Evolutionary conservation across 2,797 vertebrate genomes (phyloP).

Genomic region (Sylvilagus floridanus): DNA sequence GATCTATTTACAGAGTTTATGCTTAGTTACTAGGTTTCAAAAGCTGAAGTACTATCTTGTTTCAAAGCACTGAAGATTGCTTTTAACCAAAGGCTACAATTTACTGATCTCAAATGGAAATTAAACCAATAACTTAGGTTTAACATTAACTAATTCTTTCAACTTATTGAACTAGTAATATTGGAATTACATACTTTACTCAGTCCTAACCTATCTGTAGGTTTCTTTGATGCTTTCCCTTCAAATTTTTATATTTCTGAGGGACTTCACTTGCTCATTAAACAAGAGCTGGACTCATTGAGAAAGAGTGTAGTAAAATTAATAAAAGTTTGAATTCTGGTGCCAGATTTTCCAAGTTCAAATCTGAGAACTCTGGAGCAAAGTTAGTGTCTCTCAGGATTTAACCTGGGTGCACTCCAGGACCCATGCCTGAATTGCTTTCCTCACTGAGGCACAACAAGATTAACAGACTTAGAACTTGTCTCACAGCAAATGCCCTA

Average conservation of each 20-base stretch:
- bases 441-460: not conserved
- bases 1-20: not conserved
- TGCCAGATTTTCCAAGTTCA: not conserved
- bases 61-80: not conserved
- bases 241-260: not conserved
- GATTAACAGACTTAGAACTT: not conserved
- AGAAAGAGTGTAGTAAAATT: not conserved
- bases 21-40: not conserved
- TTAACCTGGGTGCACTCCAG: no score
- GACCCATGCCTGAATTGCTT: not conserved
- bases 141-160: not conserved
- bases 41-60: not conserved
- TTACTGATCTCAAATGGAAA: not conserved
- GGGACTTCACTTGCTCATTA: not conserved
- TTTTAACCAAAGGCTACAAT: not conserved
- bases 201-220: not conserved
- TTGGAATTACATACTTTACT: not conserved
- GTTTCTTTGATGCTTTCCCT: not conserved
- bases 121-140: not conserved
- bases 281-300: not conserved
- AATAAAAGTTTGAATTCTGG: not conserved
- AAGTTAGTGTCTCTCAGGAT: not conserved
- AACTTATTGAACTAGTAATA: not conserved
- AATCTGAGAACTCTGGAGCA: not conserved
- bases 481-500: not conserved